These are phyloP conservation scores for Zaprionus taronus DNA, from an alignment of 1,140 invertebrate genomes.

Conservation along the genomic window DNA sequence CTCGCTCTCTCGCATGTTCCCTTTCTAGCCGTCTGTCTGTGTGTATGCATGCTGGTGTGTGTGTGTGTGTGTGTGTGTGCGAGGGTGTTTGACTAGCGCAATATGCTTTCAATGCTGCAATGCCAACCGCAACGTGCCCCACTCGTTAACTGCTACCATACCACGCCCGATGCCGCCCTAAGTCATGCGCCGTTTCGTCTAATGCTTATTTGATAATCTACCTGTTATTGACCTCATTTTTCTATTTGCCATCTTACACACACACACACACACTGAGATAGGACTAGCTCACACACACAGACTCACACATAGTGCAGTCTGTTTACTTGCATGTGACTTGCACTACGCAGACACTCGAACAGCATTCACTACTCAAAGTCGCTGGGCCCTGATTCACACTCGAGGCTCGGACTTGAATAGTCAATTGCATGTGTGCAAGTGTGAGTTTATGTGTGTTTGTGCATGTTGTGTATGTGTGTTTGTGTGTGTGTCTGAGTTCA, in stretches of 20 bases:
- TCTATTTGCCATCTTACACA: slow-evolving; percentile 39
- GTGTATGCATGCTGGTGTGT: neutral
- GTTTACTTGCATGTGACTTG: slow-evolving; percentile 59
- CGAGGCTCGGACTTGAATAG: slow-evolving; percentile 16
- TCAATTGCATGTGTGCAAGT: slow-evolving; percentile 9
- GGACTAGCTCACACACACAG: neutral
- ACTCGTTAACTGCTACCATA: neutral
- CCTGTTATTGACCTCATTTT: slow-evolving; percentile 82
- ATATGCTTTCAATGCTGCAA: slow-evolving; percentile 35
- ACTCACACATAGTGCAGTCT: slow-evolving; percentile 34
- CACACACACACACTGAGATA: slow-evolving; percentile 24
- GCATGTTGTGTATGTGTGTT: no score
- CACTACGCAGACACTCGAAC: slow-evolving; percentile 22
- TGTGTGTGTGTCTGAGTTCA: slow-evolving; percentile 1
- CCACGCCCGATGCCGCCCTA: neutral
- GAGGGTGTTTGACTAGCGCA: slow-evolving; percentile 11
- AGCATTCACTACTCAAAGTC: slow-evolving; percentile 13
- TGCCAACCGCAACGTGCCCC: slow-evolving; percentile 1
- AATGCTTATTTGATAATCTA: slow-evolving; percentile 83
- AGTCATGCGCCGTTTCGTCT: slow-evolving; percentile 44
- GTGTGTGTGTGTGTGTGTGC: slow-evolving; percentile 4
- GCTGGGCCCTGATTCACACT: slow-evolving; percentile 6
- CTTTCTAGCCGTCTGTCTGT: slow-evolving; percentile 1
- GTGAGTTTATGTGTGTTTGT: neutral
- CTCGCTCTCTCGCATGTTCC: slow-evolving; percentile 4